Evolutionary conservation across 2,113 vertebrate species (phyloP).

Genomic region (Rana temporaria): DNA sequence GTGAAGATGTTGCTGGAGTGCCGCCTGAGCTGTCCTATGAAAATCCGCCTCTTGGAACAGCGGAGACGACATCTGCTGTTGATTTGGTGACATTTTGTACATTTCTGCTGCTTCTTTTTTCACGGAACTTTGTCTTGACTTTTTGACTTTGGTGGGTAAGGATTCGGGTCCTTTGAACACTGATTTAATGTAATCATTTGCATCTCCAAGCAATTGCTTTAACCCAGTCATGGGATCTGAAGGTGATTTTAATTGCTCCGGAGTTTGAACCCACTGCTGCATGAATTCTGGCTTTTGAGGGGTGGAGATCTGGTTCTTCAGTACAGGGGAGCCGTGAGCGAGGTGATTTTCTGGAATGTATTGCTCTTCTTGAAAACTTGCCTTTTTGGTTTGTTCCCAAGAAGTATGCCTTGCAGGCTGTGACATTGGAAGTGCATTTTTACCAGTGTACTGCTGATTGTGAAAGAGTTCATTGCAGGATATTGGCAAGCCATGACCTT

Average conservation of each 20-base stretch:
- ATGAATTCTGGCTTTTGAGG: constrained; percentile 62
- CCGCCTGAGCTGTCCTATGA: constrained; percentile 89
- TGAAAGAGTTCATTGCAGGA: constrained; percentile 47
- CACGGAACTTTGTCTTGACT: constrained; percentile 66
- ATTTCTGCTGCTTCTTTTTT: constrained; percentile 66
- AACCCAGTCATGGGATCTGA: constrained; percentile 92
- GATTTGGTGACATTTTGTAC: constrained; percentile 70
- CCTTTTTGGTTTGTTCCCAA: constrained; percentile 52
- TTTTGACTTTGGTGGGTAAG: constrained; percentile 75
- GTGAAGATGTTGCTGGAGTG: constrained; percentile 94
- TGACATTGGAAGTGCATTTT: constrained; percentile 34
- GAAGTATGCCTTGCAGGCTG: constrained; percentile 15
- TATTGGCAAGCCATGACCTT: constrained; percentile 64
- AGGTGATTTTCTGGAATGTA: constrained; percentile 54
- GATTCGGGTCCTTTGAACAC: constrained; percentile 81
- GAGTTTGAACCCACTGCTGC: constrained; percentile 65
- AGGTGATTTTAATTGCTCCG: constrained; percentile 68
- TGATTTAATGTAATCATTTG: constrained; percentile 79
- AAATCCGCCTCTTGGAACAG: constrained; percentile 59
- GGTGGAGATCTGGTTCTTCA: constrained; percentile 22
- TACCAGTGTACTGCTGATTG: constrained; percentile 43
- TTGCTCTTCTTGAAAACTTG: constrained; percentile 37
- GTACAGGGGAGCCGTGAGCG: constrained; percentile 64
- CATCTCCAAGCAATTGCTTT: constrained; percentile 88
- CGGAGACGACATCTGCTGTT: constrained; percentile 65